Percentiles rank a stretch among this genome's conserved stretches.
phyloP scores from a whole-genome alignment of 2,888 invertebrate species.

The Auanema sp. region DNA sequence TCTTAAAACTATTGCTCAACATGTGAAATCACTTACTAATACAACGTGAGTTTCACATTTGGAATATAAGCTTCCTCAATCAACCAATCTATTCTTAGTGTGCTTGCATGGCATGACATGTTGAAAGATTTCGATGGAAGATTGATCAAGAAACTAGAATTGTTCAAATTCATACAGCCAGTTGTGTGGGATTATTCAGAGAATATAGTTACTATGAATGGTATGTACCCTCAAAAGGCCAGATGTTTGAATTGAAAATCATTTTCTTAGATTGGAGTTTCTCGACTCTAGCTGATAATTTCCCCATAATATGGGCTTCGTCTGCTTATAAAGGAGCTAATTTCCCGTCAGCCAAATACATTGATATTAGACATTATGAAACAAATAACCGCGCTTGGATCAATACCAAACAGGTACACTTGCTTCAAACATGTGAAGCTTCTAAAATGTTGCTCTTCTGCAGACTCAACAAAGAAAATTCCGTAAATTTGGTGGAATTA shows the following conservation, averaged over 20 bases:
- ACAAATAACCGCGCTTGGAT: conserved; percentile 67
- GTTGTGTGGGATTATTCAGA: conserved; percentile 59
- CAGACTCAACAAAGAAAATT: conserved; percentile 39
- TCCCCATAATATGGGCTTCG: conserved; percentile 76
- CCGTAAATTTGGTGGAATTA: conserved; percentile 64
- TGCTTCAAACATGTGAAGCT: background rate
- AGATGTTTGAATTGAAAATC: background rate
- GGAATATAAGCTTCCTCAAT: background rate
- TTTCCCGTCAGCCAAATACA: conserved; percentile 55
- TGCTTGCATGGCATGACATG: conserved; percentile 84
- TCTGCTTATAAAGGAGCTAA: conserved; percentile 73
- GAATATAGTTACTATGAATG: conserved; percentile 48
- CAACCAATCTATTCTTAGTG: conserved; percentile 41
- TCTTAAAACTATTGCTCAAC: conserved; percentile 45
- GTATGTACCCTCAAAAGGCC: conserved; percentile 12
- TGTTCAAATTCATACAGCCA: conserved; percentile 51
- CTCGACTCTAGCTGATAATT: conserved; percentile 71
- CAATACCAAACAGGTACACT: conserved; percentile 33
- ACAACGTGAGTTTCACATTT: conserved; percentile 23
- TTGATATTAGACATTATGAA: conserved; percentile 66
- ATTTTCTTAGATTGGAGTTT: conserved; percentile 38
- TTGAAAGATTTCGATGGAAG: conserved; percentile 68
- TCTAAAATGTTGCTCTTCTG: conserved; percentile 3
- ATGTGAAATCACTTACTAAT: conserved; percentile 24
- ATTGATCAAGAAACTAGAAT: conserved; percentile 32